phyloP scores from a whole-genome alignment of 2,113 vertebrate species.

The Aegotheles bennettii region DNA sequence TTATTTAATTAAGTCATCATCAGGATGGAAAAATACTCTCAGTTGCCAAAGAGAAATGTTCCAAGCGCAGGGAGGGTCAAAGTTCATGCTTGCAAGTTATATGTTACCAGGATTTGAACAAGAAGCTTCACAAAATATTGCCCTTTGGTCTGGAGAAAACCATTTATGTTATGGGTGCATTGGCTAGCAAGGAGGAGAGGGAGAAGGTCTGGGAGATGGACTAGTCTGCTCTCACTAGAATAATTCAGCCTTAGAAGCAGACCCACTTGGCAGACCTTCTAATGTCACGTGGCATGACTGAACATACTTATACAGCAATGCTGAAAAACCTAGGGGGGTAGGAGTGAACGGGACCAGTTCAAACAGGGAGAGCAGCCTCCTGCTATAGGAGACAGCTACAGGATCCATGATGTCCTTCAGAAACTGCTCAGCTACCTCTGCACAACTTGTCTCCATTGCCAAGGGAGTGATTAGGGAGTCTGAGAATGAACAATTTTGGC shows the following conservation, averaged over 20 bases:
- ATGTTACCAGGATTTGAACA: background rate
- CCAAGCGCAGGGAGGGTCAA: background rate
- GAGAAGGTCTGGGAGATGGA: background rate
- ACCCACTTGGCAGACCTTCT: background rate
- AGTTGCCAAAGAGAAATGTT: background rate
- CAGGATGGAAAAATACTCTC: conserved; percentile 35
- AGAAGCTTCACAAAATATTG: conserved; percentile 6
- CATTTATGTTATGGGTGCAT: background rate
- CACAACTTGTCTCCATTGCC: background rate
- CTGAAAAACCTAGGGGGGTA: background rate
- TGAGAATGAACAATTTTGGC: background rate
- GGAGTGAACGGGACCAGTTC: background rate
- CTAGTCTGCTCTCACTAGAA: background rate
- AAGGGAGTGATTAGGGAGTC: background rate
- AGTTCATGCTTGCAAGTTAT: background rate
- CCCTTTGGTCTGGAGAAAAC: background rate
- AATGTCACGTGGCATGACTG: background rate
- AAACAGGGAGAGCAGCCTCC: background rate
- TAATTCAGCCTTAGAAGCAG: background rate
- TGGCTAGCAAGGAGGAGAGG: background rate
- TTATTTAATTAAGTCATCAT: conserved; percentile 43
- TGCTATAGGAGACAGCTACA: background rate
- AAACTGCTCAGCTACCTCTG: background rate
- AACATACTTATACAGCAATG: background rate
- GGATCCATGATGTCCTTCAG: background rate